Evolutionary conservation across 2,113 vertebrate species (phyloP).

Genomic region (Xiphophorus couchianus): DNA sequence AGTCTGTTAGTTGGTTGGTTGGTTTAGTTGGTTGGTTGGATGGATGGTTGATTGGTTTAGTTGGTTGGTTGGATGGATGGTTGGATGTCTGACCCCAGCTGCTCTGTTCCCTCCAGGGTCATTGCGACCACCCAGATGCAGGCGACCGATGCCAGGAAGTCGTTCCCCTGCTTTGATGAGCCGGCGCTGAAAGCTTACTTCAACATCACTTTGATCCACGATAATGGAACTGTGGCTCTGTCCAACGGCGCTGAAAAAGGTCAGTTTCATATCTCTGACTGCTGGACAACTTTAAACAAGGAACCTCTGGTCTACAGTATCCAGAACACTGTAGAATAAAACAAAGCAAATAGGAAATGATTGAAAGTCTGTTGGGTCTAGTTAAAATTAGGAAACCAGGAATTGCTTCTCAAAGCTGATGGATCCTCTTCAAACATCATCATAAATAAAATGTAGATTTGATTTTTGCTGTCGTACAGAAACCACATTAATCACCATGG

Average conservation of each 20-base stretch:
- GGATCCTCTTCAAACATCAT: not conserved
- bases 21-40: too few relatives aligned
- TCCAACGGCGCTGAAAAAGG: conserved; percentile 75
- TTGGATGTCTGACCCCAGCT: not conserved
- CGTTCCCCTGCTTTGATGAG: conserved; percentile 84
- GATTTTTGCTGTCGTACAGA: conserved; percentile 45
- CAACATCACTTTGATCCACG: conserved; percentile 77
- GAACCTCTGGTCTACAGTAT: not conserved
- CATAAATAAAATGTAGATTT: not conserved
- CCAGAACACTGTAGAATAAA: not conserved
- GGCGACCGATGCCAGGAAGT: conserved; percentile 77
- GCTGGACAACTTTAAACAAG: not conserved
- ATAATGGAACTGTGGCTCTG: conserved; percentile 56
- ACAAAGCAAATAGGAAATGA: too few relatives aligned
- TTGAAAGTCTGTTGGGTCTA: too few relatives aligned
- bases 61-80: not conserved
- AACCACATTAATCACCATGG: fast-evolving
- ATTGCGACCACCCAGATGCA: conserved; percentile 85
- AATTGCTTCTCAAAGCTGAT: not conserved
- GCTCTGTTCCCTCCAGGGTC: conserved; percentile 55
- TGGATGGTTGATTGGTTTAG: too few relatives aligned
- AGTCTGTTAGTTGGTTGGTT: too few relatives aligned
- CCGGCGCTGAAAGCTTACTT: conserved; percentile 81
- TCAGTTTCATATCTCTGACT: not conserved
- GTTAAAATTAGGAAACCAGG: not conserved